Evolutionary conservation across 2,888 invertebrate species (phyloP).

Genomic region (Sphinx pinastri): DNA sequence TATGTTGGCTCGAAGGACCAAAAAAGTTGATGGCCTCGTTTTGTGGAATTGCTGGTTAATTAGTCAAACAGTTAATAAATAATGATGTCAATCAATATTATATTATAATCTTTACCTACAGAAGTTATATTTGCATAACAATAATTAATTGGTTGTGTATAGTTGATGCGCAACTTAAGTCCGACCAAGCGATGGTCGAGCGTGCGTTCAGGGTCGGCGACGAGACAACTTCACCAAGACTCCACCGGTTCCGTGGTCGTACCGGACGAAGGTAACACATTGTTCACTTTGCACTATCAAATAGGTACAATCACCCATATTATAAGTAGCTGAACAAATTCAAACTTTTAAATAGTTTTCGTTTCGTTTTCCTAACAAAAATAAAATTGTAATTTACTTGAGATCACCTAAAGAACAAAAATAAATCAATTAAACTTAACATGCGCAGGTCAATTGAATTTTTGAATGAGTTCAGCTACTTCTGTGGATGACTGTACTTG

Average conservation of each 20-base stretch:
- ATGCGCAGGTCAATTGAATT: no score
- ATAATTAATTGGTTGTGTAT: conserved; percentile 31
- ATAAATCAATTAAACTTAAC: no score
- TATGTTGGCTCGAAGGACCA: conserved; percentile 2
- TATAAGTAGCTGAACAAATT: not conserved
- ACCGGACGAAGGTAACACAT: conserved; percentile 66
- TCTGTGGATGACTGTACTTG: no score
- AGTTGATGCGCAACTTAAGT: conserved; percentile 86
- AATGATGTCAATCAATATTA: not conserved
- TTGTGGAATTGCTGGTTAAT: not conserved
- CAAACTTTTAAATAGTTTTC: no score
- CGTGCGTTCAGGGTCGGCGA: conserved; percentile 50
- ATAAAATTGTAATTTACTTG: no score
- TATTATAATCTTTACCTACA: not conserved
- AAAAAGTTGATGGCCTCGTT: not conserved
- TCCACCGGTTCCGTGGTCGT: conserved; percentile 85
- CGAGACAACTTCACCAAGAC: conserved; percentile 76
- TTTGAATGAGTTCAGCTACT: no score
- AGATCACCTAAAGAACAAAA: no score
- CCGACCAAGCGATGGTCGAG: conserved; percentile 73
- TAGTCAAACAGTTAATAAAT: not conserved
- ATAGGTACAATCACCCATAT: no score
- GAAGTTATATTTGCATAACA: conserved; percentile 12
- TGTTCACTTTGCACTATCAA: not conserved
- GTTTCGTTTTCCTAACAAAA: not conserved